Conservation (phyloP, 2,888 invertebrate genomes). For the Troilus luridus region DNA sequence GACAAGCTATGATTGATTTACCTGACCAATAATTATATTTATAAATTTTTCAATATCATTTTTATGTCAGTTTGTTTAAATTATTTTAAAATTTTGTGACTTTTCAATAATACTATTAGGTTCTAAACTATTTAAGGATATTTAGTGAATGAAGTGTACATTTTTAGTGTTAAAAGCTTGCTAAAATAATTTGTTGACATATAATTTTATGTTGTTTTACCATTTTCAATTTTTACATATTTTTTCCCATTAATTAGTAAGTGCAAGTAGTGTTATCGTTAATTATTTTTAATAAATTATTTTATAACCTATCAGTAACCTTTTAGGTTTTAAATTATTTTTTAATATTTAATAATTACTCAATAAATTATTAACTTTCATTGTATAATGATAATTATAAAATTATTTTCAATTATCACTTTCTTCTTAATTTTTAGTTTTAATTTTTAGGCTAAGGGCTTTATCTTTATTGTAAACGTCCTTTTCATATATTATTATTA, state of each 20-base stretch:
- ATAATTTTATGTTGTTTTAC: background rate
- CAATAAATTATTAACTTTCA: background rate
- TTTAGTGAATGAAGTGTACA: background rate
- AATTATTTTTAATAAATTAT: background rate
- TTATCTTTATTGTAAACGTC: background rate
- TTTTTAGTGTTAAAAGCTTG: background rate
- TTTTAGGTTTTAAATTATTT: conserved; percentile 8
- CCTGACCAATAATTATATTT: background rate
- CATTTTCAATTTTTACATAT: background rate
- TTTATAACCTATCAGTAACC: background rate
- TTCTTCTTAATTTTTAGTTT: background rate
- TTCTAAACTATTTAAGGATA: background rate
- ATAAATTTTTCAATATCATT: background rate
- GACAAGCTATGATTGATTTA: background rate
- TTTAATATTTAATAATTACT: background rate
- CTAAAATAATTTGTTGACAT: background rate
- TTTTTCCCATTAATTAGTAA: background rate
- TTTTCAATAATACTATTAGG: background rate
- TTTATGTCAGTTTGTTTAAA: background rate
- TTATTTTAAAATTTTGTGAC: background rate
- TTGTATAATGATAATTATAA: background rate
- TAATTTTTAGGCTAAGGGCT: background rate
- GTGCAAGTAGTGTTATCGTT: background rate
- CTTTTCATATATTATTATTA: background rate
- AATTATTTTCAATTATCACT: background rate